Base-by-base conservation (phyloP, 1,140 invertebrate species). In the Heliconius hermathena region DNA sequence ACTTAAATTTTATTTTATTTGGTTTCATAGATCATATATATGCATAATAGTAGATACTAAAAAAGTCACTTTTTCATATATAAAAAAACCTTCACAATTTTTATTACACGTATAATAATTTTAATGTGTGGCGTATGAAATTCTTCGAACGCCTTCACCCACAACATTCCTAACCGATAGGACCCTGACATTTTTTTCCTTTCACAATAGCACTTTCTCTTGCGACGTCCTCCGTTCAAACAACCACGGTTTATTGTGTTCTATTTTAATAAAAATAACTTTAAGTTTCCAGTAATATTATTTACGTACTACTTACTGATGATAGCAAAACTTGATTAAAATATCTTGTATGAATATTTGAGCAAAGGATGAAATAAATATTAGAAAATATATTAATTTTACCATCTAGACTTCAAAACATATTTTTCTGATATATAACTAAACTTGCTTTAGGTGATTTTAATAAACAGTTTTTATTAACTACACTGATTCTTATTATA, bases 161-260 rank as follows among this genome's bases (percentile, higher is more conserved):
- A 66, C 4, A 26, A 22, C 60, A 66, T 66, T 66, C 60, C 60
- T 66, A 29, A 66, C 60, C 26, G 60, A 66, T 66, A 29, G 8
- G 60, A 16, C 60, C 13, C 60, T 66, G 60, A 16, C 60, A 29
- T 29, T 26, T 3, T 36, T 66, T 66, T 29, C n/a, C 22, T 66
- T 66, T 66, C 11, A 66, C 60, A 66, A 66, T 26, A 66, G 26
- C 60, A 26, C 22, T 66, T 66, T 29, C 60, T 66, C 60, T 66
- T 22, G 16, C 60, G 60, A 66, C 3, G 26, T 29, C 60, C 22
- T 29, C 60, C 26, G 22, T 29, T 66, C 60, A 26, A 66, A 66
- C 26, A 66, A 29, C 22, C 22, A 2, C 11, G 22, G 26, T 66
- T 66, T 66, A 66, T 66, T 66, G 60, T 66, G 9, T 26, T 29